Evolutionary conservation across 2,113 vertebrate genomes (phyloP).

Genomic region (Pelvicachromis taeniatus): DNA sequence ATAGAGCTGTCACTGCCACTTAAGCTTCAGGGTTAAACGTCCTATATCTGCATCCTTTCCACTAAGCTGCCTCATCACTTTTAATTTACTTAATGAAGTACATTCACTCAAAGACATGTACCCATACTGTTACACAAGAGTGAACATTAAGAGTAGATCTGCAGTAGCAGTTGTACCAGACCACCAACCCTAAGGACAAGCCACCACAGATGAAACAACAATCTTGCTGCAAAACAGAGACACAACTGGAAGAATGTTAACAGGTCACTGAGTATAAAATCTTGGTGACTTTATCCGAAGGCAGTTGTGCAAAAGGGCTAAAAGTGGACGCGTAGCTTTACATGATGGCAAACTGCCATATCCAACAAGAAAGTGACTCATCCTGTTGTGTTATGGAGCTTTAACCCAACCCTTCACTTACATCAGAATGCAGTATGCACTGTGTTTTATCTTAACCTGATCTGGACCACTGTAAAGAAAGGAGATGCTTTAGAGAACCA

Average conservation of each 20-base stretch:
- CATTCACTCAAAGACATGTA: background rate
- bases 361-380: background rate
- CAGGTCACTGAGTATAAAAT: background rate
- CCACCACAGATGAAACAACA: background rate
- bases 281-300: background rate
- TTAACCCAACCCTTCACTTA: background rate
- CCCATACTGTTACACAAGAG: background rate
- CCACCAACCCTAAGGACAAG: background rate
- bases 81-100: slow-evolving; percentile 61
- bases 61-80: slow-evolving; percentile 28
- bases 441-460: background rate
- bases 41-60: slow-evolving; percentile 3
- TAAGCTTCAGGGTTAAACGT: slow-evolving; percentile 12
- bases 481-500: background rate
- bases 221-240: background rate
- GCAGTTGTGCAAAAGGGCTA: background rate
- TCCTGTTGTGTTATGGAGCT: background rate
- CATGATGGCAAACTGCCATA: background rate
- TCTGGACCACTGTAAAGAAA: background rate
- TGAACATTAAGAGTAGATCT: slow-evolving; percentile 2
- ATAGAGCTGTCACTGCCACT: background rate
- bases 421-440: background rate
- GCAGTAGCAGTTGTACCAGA: background rate
- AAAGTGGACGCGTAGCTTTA: background rate
- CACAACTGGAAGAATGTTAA: background rate